Conservation (phyloP, 2,888 invertebrate species). For the Melanargia galathea region DNA sequence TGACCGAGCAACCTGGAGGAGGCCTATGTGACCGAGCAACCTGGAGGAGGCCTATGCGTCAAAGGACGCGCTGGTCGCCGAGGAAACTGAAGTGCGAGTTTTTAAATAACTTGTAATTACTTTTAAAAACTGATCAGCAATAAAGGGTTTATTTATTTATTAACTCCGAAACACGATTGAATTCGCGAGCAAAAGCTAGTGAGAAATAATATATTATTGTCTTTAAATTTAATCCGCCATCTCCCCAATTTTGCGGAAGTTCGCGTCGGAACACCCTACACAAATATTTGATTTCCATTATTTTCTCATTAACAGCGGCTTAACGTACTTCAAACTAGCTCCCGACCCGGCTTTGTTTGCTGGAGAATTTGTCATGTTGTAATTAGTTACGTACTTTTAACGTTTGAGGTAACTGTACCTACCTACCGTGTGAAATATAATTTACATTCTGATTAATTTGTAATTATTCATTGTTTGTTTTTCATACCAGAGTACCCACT, state of each 20-base stretch:
- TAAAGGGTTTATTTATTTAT: too few relatives aligned
- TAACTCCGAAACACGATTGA: too few relatives aligned
- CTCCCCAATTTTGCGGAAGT: neutral
- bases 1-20: too few relatives aligned
- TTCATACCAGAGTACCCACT: neutral
- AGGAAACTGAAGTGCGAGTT: too few relatives aligned
- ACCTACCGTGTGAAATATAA: neutral
- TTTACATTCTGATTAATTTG: neutral
- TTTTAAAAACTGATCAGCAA: too few relatives aligned
- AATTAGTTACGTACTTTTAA: constrained; percentile 6
- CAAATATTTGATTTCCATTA: constrained; percentile 25
- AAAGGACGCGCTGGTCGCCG: too few relatives aligned
- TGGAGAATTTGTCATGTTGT: neutral
- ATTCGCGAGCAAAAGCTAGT: too few relatives aligned
- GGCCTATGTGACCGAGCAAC: too few relatives aligned
- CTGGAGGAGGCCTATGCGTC: too few relatives aligned
- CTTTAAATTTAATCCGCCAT: neutral
- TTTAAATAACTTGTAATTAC: too few relatives aligned
- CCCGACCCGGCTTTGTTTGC: neutral
- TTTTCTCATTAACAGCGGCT: constrained; percentile 20
- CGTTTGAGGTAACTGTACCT: neutral
- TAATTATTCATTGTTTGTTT: neutral
- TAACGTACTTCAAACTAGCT: constrained; percentile 12
- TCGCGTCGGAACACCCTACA: neutral
- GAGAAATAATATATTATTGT: neutral